These are phyloP conservation scores for Drosophila rufa DNA, from an alignment of 1,140 invertebrate species.

Conservation along the genomic window DNA sequence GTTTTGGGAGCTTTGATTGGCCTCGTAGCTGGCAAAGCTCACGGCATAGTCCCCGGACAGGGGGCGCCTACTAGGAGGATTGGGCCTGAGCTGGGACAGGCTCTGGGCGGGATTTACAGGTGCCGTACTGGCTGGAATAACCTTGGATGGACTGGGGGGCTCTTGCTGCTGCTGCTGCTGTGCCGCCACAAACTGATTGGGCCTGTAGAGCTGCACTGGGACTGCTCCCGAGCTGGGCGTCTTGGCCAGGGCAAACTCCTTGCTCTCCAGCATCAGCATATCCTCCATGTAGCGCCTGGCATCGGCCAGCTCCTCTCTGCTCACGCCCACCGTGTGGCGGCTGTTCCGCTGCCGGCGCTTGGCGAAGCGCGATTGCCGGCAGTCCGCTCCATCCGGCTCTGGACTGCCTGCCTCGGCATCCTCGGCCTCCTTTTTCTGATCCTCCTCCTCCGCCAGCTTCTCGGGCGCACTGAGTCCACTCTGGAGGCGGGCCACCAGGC, in stretches of 20 bases:
- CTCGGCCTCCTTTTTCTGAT: conserved; percentile 49
- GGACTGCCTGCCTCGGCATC: conserved; percentile 6
- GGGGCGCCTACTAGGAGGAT: conserved; percentile 44
- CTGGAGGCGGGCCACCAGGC: conserved; percentile 91
- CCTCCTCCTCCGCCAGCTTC: conserved; percentile 70
- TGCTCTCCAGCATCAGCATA: conserved; percentile 85
- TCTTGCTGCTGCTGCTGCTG: conserved; percentile 6
- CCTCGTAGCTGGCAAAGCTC: conserved; percentile 62
- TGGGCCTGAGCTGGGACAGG: conserved; percentile 35
- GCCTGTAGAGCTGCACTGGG: conserved; percentile 78
- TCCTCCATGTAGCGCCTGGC: conserved; percentile 91
- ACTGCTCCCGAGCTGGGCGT: conserved; percentile 73
- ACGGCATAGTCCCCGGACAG: conserved; percentile 77
- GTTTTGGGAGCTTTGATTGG: conserved; percentile 19
- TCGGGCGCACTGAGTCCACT: conserved; percentile 88
- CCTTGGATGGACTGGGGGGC: too few relatives aligned
- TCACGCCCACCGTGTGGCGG: conserved; percentile 93
- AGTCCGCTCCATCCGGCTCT: conserved; percentile 30
- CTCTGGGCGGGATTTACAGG: conserved; percentile 6
- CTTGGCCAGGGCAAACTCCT: conserved; percentile 72
- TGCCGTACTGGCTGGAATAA: background rate
- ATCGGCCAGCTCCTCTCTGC: conserved; percentile 90
- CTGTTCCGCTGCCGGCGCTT: conserved; percentile 86
- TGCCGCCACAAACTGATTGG: conserved; percentile 74
- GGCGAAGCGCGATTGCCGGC: conserved; percentile 79